Evolutionary conservation across 2,113 vertebrate species (phyloP), one percentile per base, ranked within the genome.

Genomic region (Apteryx mantelli): DNA sequence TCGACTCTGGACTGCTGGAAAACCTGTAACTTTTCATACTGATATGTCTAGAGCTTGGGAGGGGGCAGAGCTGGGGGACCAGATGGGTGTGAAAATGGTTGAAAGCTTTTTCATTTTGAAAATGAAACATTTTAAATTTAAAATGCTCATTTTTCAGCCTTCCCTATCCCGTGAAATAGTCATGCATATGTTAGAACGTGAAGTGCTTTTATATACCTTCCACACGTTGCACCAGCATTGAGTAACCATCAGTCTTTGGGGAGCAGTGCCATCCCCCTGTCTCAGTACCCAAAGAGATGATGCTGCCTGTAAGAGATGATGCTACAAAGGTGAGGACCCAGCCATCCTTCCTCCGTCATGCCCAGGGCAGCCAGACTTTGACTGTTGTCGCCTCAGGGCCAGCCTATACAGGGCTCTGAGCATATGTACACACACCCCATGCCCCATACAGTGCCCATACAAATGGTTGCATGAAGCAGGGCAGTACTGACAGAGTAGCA

Each of bases 331-430:
- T 42, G 17, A 48, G 84, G n/a, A 60, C 65, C 48, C 50, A 78
- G 76, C 28, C 79, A 78, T 44, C 30, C 70, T 15, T 22, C 19
- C 4, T 71, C 58, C 40, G 13, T 17, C 36, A 4, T 22, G 18
- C 24, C 61, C 44, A 28, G n/a, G 36, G 76, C 53, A 82, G 34
- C 26, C 75, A 55, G 75, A 48, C 26, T 88, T 85, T 78, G 53
- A 18, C 46, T 46, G 36, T 58, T 13, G 11, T 26, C 30, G 21
- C 26, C 48, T 61, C 0, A 0, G 22, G 50, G 8, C 38, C 48
- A 79, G 44, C 11, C 26, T 26, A 10, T 1, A 1, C 15, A 19
- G 1, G 0, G 60, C 13, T 82, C 84, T 88, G 71, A 44, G 69
- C 74, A 30, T 32, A 19, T 0, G 1, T 5, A 6, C 12, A 13